These are phyloP conservation scores for Lochmaea capreae DNA, from an alignment of 2,888 invertebrate genomes.

Conservation along the genomic window DNA sequence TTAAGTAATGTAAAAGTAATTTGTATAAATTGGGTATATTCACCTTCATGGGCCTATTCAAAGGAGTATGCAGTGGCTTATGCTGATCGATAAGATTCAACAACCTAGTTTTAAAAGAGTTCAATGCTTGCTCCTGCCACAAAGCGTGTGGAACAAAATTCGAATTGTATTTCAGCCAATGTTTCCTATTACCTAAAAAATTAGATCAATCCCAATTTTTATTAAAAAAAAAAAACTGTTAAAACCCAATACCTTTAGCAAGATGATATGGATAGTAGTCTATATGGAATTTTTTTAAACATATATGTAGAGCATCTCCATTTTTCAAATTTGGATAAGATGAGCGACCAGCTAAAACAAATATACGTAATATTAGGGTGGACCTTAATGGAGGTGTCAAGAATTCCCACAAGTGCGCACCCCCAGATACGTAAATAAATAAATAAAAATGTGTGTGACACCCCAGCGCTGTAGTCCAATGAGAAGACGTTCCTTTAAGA, in stretches of 20 bases:
- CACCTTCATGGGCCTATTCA: slow-evolving; percentile 61
- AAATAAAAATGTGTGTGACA: no score
- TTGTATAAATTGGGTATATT: neutral
- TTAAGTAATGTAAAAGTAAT: no score
- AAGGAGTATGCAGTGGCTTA: slow-evolving; percentile 67
- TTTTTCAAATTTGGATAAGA: slow-evolving; percentile 85
- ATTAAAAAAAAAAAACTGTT: neutral
- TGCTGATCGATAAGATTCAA: slow-evolving; percentile 80
- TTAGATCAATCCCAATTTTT: slow-evolving; percentile 11
- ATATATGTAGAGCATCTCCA: slow-evolving; percentile 94
- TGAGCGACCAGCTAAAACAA: slow-evolving; percentile 79
- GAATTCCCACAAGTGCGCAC: no score
- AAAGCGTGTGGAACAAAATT: slow-evolving; percentile 82
- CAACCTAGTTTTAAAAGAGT: slow-evolving; percentile 80
- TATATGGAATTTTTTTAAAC: slow-evolving; percentile 86
- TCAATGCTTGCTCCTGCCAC: slow-evolving; percentile 89
- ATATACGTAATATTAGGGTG: no score
- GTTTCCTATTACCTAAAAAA: slow-evolving; percentile 78
- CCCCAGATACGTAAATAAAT: no score
- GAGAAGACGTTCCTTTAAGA: no score
- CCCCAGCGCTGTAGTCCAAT: no score
- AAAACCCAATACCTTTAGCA: slow-evolving; percentile 73
- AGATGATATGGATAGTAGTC: slow-evolving; percentile 98
- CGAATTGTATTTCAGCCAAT: slow-evolving; percentile 90
- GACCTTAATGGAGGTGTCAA: no score